Evolutionary conservation across 2,797 vertebrate genomes (phyloP).

Genomic region (Sebastes oblongus): DNA sequence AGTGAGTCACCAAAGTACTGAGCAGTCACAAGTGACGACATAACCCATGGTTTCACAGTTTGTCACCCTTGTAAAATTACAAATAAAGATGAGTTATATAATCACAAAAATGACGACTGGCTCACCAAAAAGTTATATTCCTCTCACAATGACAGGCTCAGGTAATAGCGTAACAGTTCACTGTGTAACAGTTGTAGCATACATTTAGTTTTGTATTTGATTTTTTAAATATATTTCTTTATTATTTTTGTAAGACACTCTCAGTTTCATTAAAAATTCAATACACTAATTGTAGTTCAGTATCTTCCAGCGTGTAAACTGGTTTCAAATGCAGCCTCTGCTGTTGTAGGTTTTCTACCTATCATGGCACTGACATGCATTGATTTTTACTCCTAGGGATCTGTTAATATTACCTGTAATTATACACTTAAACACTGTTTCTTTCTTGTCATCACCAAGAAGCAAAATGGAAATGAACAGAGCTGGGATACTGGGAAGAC

Average conservation of each 20-base stretch:
- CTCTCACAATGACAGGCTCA: neutral
- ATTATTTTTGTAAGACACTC: neutral
- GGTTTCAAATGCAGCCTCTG: neutral
- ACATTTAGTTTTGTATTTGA: no score
- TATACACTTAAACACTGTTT: conserved; percentile 14
- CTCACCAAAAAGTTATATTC: neutral
- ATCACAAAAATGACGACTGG: neutral
- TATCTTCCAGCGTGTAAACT: neutral
- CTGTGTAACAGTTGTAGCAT: neutral
- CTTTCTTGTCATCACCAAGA: neutral
- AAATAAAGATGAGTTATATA: neutral
- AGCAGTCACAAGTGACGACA: neutral
- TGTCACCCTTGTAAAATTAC: neutral
- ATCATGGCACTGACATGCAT: neutral
- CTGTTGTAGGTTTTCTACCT: neutral
- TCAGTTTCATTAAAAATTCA: neutral
- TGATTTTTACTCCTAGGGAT: neutral
- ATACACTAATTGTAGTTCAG: neutral
- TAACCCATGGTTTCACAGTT: neutral
- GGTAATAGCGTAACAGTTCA: neutral
- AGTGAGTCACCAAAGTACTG: neutral
- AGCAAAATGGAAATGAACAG: conserved; percentile 1
- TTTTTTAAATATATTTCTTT: neutral
- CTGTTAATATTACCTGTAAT: conserved; percentile 16
- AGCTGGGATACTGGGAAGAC: conserved; percentile 19